Evolutionary conservation across 2,888 invertebrate genomes (phyloP).

Genomic region (Ashinkailepas kermadecensis): DNA sequence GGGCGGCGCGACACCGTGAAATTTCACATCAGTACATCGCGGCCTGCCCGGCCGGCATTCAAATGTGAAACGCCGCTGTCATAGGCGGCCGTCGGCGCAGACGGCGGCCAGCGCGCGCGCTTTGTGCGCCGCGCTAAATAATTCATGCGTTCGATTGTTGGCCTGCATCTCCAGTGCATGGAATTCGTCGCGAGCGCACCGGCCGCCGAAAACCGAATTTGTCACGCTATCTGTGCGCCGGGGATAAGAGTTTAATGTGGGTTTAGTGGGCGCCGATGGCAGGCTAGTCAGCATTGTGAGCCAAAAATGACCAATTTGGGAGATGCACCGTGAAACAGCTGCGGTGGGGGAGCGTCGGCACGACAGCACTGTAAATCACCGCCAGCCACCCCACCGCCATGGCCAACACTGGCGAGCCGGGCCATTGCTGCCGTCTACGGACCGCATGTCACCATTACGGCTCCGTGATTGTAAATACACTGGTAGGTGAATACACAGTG

Average conservation of each 20-base stretch:
- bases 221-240: not conserved
- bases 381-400: not conserved
- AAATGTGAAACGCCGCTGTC: not conserved
- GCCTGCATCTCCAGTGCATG: not conserved
- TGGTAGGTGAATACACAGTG: too few relatives aligned
- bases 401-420: too few relatives aligned
- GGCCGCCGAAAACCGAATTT: not conserved
- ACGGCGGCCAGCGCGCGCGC: not conserved
- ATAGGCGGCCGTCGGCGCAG: not conserved
- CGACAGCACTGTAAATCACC: not conserved
- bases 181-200: not conserved
- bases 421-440: too few relatives aligned
- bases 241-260: constrained; percentile 17
- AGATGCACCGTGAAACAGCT: constrained; percentile 16
- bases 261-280: not conserved
- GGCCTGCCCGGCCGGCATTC: not conserved
- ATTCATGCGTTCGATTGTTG: constrained; percentile 8
- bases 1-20: constrained; percentile 3
- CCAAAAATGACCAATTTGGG: constrained; percentile 16
- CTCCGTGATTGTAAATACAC: too few relatives aligned
- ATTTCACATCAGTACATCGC: constrained; percentile 7
- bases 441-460: not conserved
- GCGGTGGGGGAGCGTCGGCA: not conserved
- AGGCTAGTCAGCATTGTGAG: not conserved
- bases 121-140: constrained; percentile 13